Conservation (phyloP, 2,797 vertebrate species). For the Macrochelys suwanniensis region DNA sequence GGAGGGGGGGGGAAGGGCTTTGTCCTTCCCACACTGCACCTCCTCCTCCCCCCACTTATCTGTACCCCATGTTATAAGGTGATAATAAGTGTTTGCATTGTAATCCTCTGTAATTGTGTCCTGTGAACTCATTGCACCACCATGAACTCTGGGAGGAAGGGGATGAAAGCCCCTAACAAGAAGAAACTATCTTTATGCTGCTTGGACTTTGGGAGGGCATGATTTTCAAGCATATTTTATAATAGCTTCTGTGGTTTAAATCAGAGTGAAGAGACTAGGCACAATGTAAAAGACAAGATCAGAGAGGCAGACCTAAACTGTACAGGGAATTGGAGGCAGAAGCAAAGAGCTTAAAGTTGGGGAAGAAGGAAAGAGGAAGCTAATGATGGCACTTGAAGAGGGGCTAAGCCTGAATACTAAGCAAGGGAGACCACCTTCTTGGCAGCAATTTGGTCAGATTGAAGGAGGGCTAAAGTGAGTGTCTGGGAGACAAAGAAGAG, state of each 20-base stretch:
- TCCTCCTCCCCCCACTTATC: no score
- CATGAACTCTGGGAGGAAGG: not conserved
- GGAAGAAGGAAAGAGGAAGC: not conserved
- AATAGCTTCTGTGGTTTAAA: not conserved
- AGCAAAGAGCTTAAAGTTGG: not conserved
- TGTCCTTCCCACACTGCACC: no score
- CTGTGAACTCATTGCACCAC: not conserved
- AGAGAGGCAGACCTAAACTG: not conserved
- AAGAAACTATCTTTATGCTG: not conserved
- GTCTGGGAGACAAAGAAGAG: not conserved
- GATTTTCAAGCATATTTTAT: not conserved
- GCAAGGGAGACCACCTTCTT: not conserved
- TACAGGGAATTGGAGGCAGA: not conserved
- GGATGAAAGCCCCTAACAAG: not conserved
- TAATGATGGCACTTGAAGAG: not conserved
- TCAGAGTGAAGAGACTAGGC: not conserved
- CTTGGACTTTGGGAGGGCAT: not conserved
- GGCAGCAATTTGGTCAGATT: accelerated
- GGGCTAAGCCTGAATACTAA: not conserved
- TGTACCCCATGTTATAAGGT: no score
- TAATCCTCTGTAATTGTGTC: not conserved
- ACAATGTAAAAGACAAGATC: not conserved
- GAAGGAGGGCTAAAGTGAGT: not conserved
- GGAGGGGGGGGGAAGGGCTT: no score
- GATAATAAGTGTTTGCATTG: not conserved